Percentiles rank a stretch among this genome's conserved stretches.
Conservation (phyloP, 2,888 invertebrate genomes). For the Drosophila histrio region DNA sequence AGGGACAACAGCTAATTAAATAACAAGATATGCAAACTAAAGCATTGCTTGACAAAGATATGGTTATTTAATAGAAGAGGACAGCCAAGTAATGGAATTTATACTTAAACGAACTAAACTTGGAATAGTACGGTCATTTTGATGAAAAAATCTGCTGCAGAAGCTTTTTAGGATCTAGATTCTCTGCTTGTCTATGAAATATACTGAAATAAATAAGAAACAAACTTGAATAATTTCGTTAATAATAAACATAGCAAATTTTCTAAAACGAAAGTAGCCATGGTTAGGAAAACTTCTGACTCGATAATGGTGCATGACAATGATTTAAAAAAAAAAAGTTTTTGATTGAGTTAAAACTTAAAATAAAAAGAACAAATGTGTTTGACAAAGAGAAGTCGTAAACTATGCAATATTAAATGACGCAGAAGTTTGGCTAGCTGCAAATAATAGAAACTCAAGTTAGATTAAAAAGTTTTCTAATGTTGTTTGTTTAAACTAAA, state of each 20-base stretch:
- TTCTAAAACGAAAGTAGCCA: background rate
- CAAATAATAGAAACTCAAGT: slow-evolving; percentile 7
- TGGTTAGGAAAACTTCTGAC: background rate
- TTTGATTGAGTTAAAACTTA: background rate
- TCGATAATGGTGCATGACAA: background rate
- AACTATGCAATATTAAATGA: slow-evolving; percentile 4
- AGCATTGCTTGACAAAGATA: no score
- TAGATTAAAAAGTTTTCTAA: slow-evolving; percentile 4
- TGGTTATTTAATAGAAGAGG: no score
- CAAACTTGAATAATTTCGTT: no score
- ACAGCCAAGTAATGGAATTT: no score
- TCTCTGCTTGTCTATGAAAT: no score
- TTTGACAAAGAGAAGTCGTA: background rate
- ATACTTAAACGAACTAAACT: no score
- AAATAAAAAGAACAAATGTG: background rate
- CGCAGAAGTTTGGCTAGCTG: background rate
- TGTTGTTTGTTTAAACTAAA: slow-evolving; percentile 4
- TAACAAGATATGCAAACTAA: no score
- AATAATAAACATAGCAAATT: no score
- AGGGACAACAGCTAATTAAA: background rate
- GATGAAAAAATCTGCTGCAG: no score
- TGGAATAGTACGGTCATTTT: no score
- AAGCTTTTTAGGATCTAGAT: no score
- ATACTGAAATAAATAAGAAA: no score
- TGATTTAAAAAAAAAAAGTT: background rate